Percentiles rank a stretch among this genome's conserved stretches.
These are phyloP conservation scores for Drosophila birchii DNA, from an alignment of 2,888 invertebrate species.

Conservation along the genomic window DNA sequence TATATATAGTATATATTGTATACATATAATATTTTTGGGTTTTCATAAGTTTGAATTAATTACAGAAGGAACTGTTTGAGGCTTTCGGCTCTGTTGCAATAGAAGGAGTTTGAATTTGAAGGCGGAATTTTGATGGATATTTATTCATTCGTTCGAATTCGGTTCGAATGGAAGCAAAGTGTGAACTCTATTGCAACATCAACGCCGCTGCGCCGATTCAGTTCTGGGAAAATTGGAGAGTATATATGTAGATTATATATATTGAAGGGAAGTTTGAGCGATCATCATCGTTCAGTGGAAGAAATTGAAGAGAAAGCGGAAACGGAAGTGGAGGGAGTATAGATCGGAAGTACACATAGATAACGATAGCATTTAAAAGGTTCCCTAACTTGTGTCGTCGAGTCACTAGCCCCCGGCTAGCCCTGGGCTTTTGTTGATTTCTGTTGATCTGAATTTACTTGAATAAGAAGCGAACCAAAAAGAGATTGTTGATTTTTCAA, in stretches of 20 bases:
- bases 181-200: constrained; percentile 54
- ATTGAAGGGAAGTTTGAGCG: constrained; percentile 59
- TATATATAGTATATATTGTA: constrained; percentile 15
- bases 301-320: constrained; percentile 60
- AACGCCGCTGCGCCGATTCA: constrained; percentile 37
- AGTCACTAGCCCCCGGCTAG: constrained; percentile 37
- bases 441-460: constrained; percentile 26
- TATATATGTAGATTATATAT: constrained; percentile 31
- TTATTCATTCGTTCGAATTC: background rate
- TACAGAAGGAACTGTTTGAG: constrained; percentile 35
- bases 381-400: constrained; percentile 47
- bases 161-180: constrained; percentile 4
- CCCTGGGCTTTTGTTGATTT: constrained; percentile 44
- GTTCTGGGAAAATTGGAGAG: constrained; percentile 33
- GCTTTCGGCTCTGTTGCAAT: constrained; percentile 11
- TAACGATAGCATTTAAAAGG: constrained; percentile 84
- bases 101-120: constrained; percentile 17
- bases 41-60: constrained; percentile 42
- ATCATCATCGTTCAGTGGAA: constrained; percentile 44
- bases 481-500: constrained; percentile 50
- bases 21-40: constrained; percentile 24
- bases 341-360: constrained; percentile 70
- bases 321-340: constrained; percentile 53
- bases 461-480: constrained; percentile 68
- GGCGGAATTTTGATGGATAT: constrained; percentile 13